Conservation (phyloP, 2,797 vertebrate species). For the Stomatorhinus walkeri region DNA sequence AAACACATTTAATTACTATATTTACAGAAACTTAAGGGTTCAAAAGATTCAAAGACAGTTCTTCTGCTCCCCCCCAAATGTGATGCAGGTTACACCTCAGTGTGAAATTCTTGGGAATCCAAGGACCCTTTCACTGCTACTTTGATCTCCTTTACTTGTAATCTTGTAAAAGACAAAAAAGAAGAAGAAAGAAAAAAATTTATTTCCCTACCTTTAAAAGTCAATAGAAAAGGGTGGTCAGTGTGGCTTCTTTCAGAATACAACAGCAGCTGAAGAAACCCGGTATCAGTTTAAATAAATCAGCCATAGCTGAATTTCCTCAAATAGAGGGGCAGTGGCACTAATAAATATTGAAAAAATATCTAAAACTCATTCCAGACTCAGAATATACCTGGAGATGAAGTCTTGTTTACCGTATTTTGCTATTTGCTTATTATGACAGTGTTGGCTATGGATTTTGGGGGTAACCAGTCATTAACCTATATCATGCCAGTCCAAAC, state of each 20-base stretch:
- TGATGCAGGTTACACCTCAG: conserved; percentile 55
- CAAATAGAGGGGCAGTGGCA: conserved; percentile 3
- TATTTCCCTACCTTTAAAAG: conserved; percentile 46
- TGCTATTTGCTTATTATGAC: neutral
- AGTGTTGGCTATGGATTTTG: conserved; percentile 7
- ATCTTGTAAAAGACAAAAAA: conserved; percentile 55
- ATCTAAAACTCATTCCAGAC: conserved; percentile 17
- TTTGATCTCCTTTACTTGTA: conserved; percentile 63
- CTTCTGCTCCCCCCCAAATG: conserved; percentile 38
- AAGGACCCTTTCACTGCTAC: conserved; percentile 54
- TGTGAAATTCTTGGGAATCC: conserved; percentile 59
- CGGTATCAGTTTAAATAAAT: neutral
- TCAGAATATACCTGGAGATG: neutral
- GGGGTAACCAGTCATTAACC: conserved; percentile 12
- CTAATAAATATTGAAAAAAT: conserved; percentile 11
- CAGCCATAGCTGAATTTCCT: conserved; percentile 7
- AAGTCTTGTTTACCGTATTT: conserved; percentile 2
- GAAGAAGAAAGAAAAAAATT: conserved; percentile 41
- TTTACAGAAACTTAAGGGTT: conserved; percentile 46
- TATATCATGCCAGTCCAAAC: conserved; percentile 6
- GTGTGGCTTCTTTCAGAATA: neutral
- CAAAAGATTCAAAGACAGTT: conserved; percentile 54
- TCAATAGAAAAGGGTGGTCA: conserved; percentile 34
- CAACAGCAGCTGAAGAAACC: conserved; percentile 11
- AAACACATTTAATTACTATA: conserved; percentile 46